Evolutionary conservation across 2,797 vertebrate species (phyloP).

Genomic region (Pantherophis vulpinus): DNA sequence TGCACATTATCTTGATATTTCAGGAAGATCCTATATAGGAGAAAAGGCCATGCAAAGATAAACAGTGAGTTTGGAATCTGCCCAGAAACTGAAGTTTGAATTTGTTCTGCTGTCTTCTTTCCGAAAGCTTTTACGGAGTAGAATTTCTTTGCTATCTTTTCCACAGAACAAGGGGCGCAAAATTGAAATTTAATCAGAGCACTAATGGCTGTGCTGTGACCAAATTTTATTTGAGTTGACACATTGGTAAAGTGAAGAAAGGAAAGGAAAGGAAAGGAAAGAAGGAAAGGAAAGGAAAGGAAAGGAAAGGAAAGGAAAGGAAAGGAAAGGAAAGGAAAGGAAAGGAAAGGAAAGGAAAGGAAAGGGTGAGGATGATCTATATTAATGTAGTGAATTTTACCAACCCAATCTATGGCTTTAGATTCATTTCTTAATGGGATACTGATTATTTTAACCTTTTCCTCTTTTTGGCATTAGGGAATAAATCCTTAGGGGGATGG

Average conservation of each 20-base stretch:
- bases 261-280: too few relatives aligned
- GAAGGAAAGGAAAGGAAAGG: too few relatives aligned
- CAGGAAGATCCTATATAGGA: not conserved
- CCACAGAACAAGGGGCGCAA: not conserved
- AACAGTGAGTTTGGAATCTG: not conserved
- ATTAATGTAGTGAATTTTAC: not conserved
- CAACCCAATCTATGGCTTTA: not conserved
- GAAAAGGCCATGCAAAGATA: not conserved
- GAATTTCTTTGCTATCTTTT: not conserved
- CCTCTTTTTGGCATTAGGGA: slow-evolving; percentile 3
- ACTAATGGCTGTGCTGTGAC: not conserved
- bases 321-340: too few relatives aligned
- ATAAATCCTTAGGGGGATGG: not conserved
- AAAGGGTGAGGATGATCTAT: not conserved
- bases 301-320: not conserved
- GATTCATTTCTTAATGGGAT: not conserved
- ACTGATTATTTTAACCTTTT: not conserved
- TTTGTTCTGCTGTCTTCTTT: not conserved
- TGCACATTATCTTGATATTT: slow-evolving; percentile 11
- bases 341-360: too few relatives aligned
- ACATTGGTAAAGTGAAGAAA: not conserved
- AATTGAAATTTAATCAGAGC: not conserved
- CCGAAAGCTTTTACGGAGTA: not conserved
- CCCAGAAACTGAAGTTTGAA: not conserved
- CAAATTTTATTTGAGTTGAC: not conserved